Base-by-base conservation (phyloP, 1,140 invertebrate genomes). In the Macrosteles quadrilineatus region DNA sequence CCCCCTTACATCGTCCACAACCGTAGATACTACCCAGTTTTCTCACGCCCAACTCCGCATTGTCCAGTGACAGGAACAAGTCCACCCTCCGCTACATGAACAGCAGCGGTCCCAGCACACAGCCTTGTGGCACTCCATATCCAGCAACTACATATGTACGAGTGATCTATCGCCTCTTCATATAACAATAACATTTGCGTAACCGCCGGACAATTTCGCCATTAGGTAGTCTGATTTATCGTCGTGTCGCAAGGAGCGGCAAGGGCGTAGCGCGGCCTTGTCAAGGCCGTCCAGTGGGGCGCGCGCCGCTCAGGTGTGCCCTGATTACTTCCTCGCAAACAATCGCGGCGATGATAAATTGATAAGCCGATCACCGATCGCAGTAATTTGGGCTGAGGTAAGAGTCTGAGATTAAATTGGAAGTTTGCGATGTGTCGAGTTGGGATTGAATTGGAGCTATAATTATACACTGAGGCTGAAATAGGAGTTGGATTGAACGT, bases 151-250 rank as follows among this genome's bases (percentile, higher is more conserved):
- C 47, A 50, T n/a, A 50, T 50, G 47, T 50, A 50, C 47, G 47
- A 6, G 47, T 50, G 47, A 50, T 50, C 14, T 50, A 50, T 50
- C 47, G 47, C 47, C 47, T 50, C 47, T 50, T 50, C 47, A 50
- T 9, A 50, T 50, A 50, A 50, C 47, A 50, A 50, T 50, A 50
- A 50, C 47, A 50, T 50, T 50, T 50, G 47, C 47, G 47, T 50
- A 50, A 50, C 47, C 47, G 47, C 21, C 47, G 47, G 47, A 50
- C 47, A 50, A 50, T 50, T 50, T 50, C 47, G 47, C 47, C 47
- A 50, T 50, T 50, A 50, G 47, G 36, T 21, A 9, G 47, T 21
- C 14, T 17, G 21, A 19, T 50, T 50, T 19, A 19, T 17, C 47
- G 47, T 4, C 14, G 47, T 21, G 14, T 17, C 21, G 47, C 47